Conservation (phyloP, 2,888 invertebrate species). For the Pandemis corylana region DNA sequence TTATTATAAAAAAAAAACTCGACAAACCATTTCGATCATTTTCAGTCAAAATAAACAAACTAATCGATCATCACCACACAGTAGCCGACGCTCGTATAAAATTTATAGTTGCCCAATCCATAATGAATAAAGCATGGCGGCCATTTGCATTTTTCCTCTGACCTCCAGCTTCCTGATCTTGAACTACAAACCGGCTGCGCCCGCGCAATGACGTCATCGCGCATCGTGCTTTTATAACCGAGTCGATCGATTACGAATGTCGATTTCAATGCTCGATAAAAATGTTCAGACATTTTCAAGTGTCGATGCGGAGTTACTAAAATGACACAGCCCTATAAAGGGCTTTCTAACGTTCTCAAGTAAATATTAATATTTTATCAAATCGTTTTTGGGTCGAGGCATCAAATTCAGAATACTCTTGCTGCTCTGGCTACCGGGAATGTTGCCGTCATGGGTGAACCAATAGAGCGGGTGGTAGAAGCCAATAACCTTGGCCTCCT, state of each 20-base stretch:
- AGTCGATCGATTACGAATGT: slow-evolving; percentile 14
- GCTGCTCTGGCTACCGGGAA: no score
- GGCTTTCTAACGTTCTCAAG: no score
- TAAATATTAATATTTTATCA: no score
- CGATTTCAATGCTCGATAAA: slow-evolving; percentile 12
- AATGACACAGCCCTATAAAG: no score
- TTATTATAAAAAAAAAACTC: no score
- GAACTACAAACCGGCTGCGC: slow-evolving; percentile 72
- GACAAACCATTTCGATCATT: no score
- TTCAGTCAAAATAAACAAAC: neutral
- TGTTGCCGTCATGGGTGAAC: no score
- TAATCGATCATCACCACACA: slow-evolving; percentile 6
- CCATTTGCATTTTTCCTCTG: slow-evolving; percentile 25
- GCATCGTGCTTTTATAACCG: slow-evolving; percentile 37
- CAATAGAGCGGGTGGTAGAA: no score
- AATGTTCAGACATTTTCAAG: neutral
- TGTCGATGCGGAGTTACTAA: no score
- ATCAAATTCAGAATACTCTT: no score
- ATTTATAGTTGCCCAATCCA: slow-evolving; percentile 12
- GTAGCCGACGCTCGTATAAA: slow-evolving; percentile 8
- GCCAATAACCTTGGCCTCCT: no score
- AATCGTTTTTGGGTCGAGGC: no score
- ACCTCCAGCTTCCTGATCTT: slow-evolving; percentile 62
- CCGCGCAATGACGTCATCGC: slow-evolving; percentile 58
- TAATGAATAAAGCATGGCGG: neutral